Conservation (phyloP, 2,888 invertebrate species). For the Agonopterix alstromeriana region DNA sequence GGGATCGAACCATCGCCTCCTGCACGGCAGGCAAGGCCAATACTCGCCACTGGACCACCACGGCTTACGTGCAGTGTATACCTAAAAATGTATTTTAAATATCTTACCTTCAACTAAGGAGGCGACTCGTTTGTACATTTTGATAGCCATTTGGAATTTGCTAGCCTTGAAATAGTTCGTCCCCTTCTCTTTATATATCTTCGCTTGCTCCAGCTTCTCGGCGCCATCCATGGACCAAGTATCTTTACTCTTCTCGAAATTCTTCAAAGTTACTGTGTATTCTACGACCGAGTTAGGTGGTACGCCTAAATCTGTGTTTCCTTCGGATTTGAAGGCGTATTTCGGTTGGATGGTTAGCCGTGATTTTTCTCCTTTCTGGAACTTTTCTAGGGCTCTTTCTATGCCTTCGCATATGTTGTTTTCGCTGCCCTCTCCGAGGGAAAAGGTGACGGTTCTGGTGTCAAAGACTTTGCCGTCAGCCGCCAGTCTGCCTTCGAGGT, state of each 20-base stretch:
- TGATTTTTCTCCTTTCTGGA: slow-evolving; percentile 88
- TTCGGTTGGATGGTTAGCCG: slow-evolving; percentile 83
- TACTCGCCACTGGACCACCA: too few relatives aligned
- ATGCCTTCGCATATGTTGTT: slow-evolving; percentile 86
- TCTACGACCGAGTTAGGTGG: slow-evolving; percentile 87
- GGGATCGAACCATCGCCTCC: too few relatives aligned
- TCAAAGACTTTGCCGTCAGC: slow-evolving; percentile 87
- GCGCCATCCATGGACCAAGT: slow-evolving; percentile 86
- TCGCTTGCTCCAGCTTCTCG: slow-evolving; percentile 89
- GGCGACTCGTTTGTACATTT: slow-evolving; percentile 89
- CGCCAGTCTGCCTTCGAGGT: slow-evolving; percentile 72
- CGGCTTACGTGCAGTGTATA: too few relatives aligned
- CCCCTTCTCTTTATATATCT: slow-evolving; percentile 92
- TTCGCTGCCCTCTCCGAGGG: slow-evolving; percentile 90
- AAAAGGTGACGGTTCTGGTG: slow-evolving; percentile 87
- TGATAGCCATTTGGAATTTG: slow-evolving; percentile 87
- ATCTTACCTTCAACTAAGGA: slow-evolving; percentile 72
- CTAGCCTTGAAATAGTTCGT: slow-evolving; percentile 90
- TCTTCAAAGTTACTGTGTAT: slow-evolving; percentile 88
- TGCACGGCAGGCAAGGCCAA: too few relatives aligned
- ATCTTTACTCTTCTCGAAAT: slow-evolving; percentile 89
- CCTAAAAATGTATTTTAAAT: too few relatives aligned
- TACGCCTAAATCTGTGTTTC: slow-evolving; percentile 82
- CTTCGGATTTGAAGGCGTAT: slow-evolving; percentile 86
- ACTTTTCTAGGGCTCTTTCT: slow-evolving; percentile 87